These are phyloP conservation scores for Esox lucius DNA, from an alignment of 2,797 vertebrate genomes.

Conservation along the genomic window DNA sequence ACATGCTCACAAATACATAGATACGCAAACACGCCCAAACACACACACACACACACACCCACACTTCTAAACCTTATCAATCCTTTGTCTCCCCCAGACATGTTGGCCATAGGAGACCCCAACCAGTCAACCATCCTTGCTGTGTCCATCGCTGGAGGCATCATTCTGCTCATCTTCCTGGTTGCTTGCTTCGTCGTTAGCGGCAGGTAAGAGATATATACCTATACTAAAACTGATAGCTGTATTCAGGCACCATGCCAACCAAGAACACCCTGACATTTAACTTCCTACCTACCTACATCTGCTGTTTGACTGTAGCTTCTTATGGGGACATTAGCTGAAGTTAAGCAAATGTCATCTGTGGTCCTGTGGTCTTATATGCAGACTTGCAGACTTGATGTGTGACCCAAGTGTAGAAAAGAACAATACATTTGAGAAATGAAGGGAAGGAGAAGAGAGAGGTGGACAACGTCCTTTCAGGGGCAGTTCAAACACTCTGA, in stretches of 20 bases:
- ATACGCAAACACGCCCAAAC: not conserved
- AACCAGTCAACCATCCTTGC: constrained; percentile 83
- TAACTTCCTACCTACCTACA: not conserved
- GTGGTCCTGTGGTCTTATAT: not conserved
- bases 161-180: constrained; percentile 81
- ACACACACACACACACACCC: not conserved
- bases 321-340: not conserved
- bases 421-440: not conserved
- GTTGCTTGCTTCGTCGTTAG: constrained; percentile 84
- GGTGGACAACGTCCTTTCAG: not conserved
- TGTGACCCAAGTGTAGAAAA: not conserved
- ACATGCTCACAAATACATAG: not conserved
- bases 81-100: constrained; percentile 61
- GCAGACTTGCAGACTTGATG: not conserved
- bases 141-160: constrained; percentile 79
- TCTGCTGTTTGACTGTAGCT: not conserved
- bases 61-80: not conserved
- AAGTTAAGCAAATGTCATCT: not conserved
- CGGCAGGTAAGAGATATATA: constrained; percentile 71
- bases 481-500: not conserved
- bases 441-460: not conserved
- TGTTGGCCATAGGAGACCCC: constrained; percentile 81
- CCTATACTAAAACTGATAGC: no score
- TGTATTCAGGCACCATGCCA: not conserved
- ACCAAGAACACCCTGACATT: not conserved